phyloP scores from a whole-genome alignment of 2,113 vertebrate species.

The Corythoichthys intestinalis region DNA sequence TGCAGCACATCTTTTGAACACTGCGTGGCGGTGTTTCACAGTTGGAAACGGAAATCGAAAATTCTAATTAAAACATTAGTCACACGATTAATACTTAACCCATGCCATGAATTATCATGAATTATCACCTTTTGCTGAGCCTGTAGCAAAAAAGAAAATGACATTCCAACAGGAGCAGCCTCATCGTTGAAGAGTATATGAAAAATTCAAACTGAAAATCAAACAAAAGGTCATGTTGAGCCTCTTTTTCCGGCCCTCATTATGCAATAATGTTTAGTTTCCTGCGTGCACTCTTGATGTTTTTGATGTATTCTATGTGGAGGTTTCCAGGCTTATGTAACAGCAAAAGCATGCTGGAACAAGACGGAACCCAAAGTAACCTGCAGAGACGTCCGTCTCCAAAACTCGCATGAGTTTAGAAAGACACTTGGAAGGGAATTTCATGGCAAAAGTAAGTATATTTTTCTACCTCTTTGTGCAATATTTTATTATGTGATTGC shows the following conservation, averaged over 20 bases:
- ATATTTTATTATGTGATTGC: too few relatives aligned
- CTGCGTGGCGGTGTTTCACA: neutral
- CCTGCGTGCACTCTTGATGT: neutral
- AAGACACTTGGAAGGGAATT: neutral
- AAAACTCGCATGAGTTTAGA: neutral
- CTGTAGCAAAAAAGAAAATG: neutral
- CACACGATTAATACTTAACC: too few relatives aligned
- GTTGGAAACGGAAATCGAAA: neutral
- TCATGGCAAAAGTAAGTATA: too few relatives aligned
- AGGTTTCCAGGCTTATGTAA: neutral
- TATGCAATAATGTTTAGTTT: neutral
- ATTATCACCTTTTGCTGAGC: too few relatives aligned
- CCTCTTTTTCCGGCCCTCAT: neutral
- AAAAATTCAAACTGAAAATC: neutral
- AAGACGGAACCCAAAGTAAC: neutral
- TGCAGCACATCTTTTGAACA: neutral
- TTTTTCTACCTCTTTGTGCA: too few relatives aligned
- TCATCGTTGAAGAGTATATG: neutral
- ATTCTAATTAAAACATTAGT: too few relatives aligned
- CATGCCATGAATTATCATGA: too few relatives aligned
- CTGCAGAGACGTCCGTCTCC: neutral
- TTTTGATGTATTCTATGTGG: neutral
- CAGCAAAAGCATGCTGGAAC: neutral
- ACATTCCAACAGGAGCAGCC: neutral
- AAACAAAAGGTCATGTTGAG: neutral